phyloP scores from a whole-genome alignment of 1,140 invertebrate genomes.

The Ephestia elutella region DNA sequence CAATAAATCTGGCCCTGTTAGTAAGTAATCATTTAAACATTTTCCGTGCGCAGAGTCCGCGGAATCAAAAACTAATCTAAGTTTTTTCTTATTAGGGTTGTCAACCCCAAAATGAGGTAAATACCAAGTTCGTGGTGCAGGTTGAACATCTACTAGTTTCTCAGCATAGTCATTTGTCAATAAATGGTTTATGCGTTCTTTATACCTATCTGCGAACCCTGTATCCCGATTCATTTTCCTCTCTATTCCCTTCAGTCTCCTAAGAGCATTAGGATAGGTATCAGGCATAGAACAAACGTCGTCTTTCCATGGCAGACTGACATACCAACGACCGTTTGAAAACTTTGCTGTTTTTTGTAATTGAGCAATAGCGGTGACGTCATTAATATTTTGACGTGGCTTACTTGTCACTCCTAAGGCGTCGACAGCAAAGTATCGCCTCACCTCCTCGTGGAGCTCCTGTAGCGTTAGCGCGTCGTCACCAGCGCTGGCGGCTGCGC shows the following conservation, averaged over 20 bases:
- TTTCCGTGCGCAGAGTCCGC: neutral
- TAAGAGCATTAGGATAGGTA: neutral
- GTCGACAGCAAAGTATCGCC: neutral
- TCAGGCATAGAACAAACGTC: too few relatives aligned
- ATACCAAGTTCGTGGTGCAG: neutral
- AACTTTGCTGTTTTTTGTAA: too few relatives aligned
- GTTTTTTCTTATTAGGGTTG: neutral
- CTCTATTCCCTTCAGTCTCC: conserved; percentile 9
- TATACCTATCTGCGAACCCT: conserved; percentile 9
- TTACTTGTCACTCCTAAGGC: neutral
- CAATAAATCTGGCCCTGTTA: too few relatives aligned
- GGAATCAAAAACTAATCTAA: neutral
- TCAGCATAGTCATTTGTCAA: conserved; percentile 12
- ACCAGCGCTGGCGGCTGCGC: neutral
- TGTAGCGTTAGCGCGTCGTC: neutral
- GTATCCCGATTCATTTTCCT: conserved; percentile 11
- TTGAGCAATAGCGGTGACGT: too few relatives aligned
- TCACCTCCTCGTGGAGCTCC: neutral
- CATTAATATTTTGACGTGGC: neutral
- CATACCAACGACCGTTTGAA: too few relatives aligned
- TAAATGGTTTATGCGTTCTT: conserved; percentile 13
- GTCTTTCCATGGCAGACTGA: too few relatives aligned
- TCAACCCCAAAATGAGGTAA: neutral
- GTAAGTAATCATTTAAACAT: neutral
- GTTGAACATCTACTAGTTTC: neutral